Evolutionary conservation across 2,797 vertebrate species (phyloP), one percentile per base, ranked within the genome.

Genomic region (Melopsittacus undulatus): DNA sequence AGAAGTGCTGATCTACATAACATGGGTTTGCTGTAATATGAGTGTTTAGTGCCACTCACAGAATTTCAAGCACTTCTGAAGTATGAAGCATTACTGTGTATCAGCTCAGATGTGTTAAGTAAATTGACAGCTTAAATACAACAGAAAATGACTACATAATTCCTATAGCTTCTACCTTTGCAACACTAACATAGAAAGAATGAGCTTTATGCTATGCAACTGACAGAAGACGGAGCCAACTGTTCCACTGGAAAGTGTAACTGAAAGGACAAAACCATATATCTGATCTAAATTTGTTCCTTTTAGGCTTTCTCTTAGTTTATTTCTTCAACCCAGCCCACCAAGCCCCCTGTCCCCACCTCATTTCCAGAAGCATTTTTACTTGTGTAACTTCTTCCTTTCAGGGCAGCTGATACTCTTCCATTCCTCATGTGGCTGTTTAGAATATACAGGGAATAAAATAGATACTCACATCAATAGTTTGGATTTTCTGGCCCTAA

Each of bases 391-490:
- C 48, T 56, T 64, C 49, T 92, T 64, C 40, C 34, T 94, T 40
- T 61, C 63, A 69, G 27, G 69, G 69, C 45, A 92, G 85, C 36
- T 70, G 64, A 91, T 70, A 87, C 26, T 49, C 62, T 82, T 75
- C 67, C 82, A 80, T 89, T 82, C 61, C 68, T 77, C 59, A 43
- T 63, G 48, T 76, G 19, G 18, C 78, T 91, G 59, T 83, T 82
- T 32, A 72, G 67, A 94, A 91, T 92, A 95, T 70, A 87, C 61
- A 89, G 56, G 54, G 79, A 92, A 96, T 83, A 89, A 95, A 95
- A 95, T 91, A 93, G 89, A 82, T 70, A 63, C 76, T 92, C 90
- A 83, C 91, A 94, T 94, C 76, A 96, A 89, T 45, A 75, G 76
- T 85, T 92, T 68, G 92, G 79, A 92, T 92, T 85, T 94, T 95